A percentile compares a stretch with the other conserved stretches of the same genome.
phyloP scores from a whole-genome alignment of 2,797 vertebrate genomes.

The Darevskia nairensis region DNA sequence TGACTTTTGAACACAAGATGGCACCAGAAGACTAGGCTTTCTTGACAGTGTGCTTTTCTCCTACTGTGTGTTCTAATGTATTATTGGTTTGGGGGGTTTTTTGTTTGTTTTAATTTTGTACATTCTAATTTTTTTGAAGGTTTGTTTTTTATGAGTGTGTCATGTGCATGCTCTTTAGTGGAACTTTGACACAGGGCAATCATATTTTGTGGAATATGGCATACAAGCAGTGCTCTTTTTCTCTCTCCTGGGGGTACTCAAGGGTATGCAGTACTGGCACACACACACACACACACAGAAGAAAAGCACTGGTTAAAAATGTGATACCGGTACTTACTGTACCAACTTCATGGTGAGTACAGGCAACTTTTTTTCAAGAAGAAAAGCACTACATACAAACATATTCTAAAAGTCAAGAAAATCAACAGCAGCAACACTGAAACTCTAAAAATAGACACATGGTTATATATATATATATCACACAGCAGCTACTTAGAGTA shows the following conservation, averaged over 20 bases:
- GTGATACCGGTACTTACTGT: too few relatives aligned
- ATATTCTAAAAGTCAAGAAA: background rate
- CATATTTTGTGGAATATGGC: background rate
- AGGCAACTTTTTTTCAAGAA: too few relatives aligned
- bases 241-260: too few relatives aligned
- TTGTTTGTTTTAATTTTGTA: slow-evolving; percentile 3
- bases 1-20: slow-evolving; percentile 67
- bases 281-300: too few relatives aligned
- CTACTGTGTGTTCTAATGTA: background rate
- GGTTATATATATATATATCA: too few relatives aligned
- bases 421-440: background rate
- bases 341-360: too few relatives aligned
- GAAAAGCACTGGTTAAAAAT: too few relatives aligned
- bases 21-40: slow-evolving; percentile 59
- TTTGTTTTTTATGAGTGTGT: background rate
- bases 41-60: background rate
- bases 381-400: too few relatives aligned
- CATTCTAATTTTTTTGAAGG: background rate
- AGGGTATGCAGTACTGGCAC: too few relatives aligned
- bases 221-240: too few relatives aligned
- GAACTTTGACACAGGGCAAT: background rate
- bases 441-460: background rate
- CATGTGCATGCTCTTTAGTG: background rate
- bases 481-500: too few relatives aligned
- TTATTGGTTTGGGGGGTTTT: background rate